phyloP scores from a whole-genome alignment of 2,113 vertebrate species.

The Neotoma lepida region DNA sequence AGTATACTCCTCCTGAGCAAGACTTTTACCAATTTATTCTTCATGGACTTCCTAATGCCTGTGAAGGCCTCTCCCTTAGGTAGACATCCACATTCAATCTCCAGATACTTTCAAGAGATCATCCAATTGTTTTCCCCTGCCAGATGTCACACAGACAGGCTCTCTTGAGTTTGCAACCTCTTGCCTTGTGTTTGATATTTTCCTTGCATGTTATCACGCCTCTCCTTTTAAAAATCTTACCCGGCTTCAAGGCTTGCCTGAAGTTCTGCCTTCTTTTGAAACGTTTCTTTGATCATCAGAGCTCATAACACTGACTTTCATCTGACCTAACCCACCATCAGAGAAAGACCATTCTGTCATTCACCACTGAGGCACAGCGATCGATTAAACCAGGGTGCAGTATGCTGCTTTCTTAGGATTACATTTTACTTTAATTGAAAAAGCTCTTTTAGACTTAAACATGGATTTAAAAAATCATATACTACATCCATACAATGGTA shows the following conservation, averaged over 20 bases:
- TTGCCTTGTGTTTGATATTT: not conserved
- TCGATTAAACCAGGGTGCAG: not conserved
- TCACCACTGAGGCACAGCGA: not conserved
- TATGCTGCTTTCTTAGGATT: not conserved
- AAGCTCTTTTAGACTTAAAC: not conserved
- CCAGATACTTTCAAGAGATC: not conserved
- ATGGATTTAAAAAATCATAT: not conserved
- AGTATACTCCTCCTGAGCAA: not conserved
- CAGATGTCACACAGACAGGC: not conserved
- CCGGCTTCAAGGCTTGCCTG: not conserved
- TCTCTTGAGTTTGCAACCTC: not conserved
- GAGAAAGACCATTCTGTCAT: not conserved
- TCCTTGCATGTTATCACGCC: not conserved
- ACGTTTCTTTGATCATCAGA: not conserved
- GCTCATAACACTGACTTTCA: not conserved
- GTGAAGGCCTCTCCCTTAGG: not conserved
- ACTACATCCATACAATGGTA: not conserved
- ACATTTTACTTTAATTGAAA: slow-evolving; percentile 10
- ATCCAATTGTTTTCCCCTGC: not conserved
- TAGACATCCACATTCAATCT: not conserved
- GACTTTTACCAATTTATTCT: not conserved
- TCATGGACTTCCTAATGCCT: not conserved
- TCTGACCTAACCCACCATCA: not conserved
- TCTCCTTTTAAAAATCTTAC: not conserved
- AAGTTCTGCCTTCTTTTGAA: not conserved